Base-by-base conservation (phyloP, 2,888 invertebrate species). In the Caenorhabditis sp. region DNA sequence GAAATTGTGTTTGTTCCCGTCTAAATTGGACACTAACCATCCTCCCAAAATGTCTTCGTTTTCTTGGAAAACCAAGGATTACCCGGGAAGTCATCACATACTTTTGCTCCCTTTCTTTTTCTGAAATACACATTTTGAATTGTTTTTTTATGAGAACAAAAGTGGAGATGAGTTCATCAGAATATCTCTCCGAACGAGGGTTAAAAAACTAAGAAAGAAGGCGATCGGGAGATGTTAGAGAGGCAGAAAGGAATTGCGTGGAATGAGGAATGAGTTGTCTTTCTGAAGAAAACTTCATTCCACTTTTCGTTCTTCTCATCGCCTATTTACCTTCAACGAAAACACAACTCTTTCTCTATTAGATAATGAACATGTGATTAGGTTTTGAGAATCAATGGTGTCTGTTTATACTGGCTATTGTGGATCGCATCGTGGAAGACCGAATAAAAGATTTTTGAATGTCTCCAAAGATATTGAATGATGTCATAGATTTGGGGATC, bases 251-350 rank as follows among this genome's bases (percentile, higher is more conserved):
- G 19, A 72, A 4, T 59, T 56, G 72, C 72, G 72, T 72, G 72
- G 72, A 72, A 72, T 72, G 47, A 47, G 3, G 47, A 31, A 72
- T 72, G 72, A 72, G 59, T 59, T 49, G 58, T 41, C 70, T 70
- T n/a, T n/a, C 44, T 14, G 10, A 54, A 41, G 59, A 35, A 35
- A 44, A 38, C 56, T 59, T 59, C 22, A 24, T 58, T 41, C 54
- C 14, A 26, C 41, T 59, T 51, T 38, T 49, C 35, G 38, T 73
- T 73, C 59, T 38, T n/a, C 28, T 49, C 31, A 38, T 51, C 31
- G 31, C 44, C 44, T 59, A 47, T 16, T 54, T n/a, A 22, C 24
- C 19, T 35, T 35, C 24, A 54, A 26, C 5, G 19, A 26, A 54
- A 54, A 41, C 19, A 14, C 5, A 24, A 6, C 12, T 63, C 41